Conservation (phyloP, 1,140 invertebrate genomes). For the Belonocnema kinseyi region DNA sequence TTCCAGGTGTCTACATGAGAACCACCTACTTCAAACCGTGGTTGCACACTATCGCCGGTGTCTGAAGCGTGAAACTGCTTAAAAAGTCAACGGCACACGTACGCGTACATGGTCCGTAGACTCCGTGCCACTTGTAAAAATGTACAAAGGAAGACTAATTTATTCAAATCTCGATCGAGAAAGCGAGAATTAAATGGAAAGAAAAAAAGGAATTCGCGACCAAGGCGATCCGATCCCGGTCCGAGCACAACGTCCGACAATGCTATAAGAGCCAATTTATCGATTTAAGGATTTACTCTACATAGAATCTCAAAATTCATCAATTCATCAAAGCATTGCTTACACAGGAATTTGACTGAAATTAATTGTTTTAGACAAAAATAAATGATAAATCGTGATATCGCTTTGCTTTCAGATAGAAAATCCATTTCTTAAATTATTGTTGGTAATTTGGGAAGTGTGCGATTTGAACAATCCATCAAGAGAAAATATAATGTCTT, state of each 20-base stretch:
- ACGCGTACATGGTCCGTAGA: constrained; percentile 32
- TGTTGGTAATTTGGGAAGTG: no score
- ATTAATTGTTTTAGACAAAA: no score
- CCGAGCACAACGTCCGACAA: constrained; percentile 35
- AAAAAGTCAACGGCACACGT: constrained; percentile 40
- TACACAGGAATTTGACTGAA: no score
- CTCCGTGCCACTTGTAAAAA: constrained; percentile 72
- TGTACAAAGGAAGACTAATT: constrained; percentile 73
- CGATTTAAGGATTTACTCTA: not conserved
- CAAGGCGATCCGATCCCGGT: not conserved
- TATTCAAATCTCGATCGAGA: constrained; percentile 55
- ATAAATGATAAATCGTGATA: no score
- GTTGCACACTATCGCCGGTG: constrained; percentile 89
- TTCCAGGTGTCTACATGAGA: constrained; percentile 95
- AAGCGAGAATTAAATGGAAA: constrained; percentile 7
- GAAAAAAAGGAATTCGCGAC: not conserved
- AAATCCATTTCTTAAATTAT: no score
- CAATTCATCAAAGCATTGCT: no score
- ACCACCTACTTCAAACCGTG: constrained; percentile 94
- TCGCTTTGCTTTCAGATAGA: no score
- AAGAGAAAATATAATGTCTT: no score
- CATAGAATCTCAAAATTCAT: no score
- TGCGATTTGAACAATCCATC: no score
- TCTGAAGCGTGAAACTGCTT: constrained; percentile 70
- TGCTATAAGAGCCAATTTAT: constrained; percentile 18